These are phyloP conservation scores for Leucopsar rothschildi DNA, from an alignment of 2,113 vertebrate species.

Conservation along the genomic window DNA sequence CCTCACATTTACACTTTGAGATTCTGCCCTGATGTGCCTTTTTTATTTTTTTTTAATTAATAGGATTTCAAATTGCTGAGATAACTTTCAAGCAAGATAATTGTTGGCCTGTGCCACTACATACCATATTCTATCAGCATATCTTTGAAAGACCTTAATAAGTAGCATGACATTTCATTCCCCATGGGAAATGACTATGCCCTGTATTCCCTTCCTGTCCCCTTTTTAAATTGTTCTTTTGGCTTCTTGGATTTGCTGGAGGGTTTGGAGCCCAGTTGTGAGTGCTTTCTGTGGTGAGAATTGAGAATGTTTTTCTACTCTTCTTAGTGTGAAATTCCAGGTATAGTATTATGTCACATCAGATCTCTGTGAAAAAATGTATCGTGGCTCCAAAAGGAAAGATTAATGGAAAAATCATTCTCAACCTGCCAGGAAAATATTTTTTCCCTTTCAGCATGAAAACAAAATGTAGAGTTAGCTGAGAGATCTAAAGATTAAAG, in stretches of 20 bases:
- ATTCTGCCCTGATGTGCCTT: not conserved
- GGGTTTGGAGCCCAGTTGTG: not conserved
- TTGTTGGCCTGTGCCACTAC: not conserved
- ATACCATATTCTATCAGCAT: not conserved
- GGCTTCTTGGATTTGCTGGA: not conserved
- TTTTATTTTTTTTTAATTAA: not conserved
- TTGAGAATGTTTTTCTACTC: conserved; percentile 39
- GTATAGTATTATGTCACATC: conserved; percentile 58
- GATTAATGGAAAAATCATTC: conserved; percentile 65
- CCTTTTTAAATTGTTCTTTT: conserved; percentile 1
- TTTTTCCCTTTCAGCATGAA: conserved; percentile 57
- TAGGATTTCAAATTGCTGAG: conserved; percentile 5
- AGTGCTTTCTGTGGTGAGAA: not conserved
- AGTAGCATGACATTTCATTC: not conserved
- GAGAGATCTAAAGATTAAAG: conserved; percentile 18
- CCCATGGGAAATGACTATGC: not conserved
- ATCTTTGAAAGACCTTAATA: conserved; percentile 12
- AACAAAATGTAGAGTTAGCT: conserved; percentile 56
- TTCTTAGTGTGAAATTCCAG: conserved; percentile 58
- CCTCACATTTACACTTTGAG: conserved; percentile 9
- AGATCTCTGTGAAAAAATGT: conserved; percentile 53
- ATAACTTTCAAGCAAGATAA: conserved; percentile 1
- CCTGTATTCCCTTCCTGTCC: not conserved
- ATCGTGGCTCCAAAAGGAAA: conserved; percentile 46
- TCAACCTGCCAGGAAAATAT: conserved; percentile 61